Percentiles rank a stretch among this genome's conserved stretches.
Evolutionary conservation across 2,113 vertebrate species (phyloP).

Genomic region (Neoarius graeffei): DNA sequence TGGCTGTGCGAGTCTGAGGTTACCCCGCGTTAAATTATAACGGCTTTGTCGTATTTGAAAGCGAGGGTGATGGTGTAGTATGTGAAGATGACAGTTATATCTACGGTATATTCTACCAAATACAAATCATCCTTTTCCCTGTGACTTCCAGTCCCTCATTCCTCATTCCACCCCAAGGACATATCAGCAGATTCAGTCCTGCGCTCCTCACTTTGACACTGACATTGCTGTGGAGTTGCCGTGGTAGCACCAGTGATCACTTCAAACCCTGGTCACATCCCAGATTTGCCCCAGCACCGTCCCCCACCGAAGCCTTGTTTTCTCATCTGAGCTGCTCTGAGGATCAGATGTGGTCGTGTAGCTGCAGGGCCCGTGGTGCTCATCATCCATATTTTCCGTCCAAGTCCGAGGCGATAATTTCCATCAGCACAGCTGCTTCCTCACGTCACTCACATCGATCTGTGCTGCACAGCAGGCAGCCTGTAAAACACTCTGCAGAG

Average conservation of each 20-base stretch:
- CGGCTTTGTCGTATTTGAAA: too few relatives aligned
- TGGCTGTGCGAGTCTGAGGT: too few relatives aligned
- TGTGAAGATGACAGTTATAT: neutral
- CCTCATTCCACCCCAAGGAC: neutral
- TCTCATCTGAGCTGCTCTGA: neutral
- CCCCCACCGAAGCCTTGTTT: neutral
- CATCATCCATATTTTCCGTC: constrained; percentile 32
- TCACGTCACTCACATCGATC: constrained; percentile 30
- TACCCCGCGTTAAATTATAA: too few relatives aligned
- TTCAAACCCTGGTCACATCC: neutral
- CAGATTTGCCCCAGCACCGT: neutral
- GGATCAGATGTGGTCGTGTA: neutral
- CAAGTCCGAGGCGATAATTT: constrained; percentile 21
- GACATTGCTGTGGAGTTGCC: neutral
- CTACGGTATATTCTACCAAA: neutral
- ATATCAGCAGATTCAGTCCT: neutral
- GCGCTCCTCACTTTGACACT: neutral
- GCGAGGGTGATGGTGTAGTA: too few relatives aligned
- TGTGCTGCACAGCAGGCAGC: neutral
- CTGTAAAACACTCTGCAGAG: neutral
- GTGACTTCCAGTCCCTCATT: neutral
- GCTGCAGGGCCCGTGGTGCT: constrained; percentile 7
- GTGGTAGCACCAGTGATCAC: neutral
- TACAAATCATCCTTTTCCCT: neutral
- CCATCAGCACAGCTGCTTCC: constrained; percentile 7